These are phyloP conservation scores for Sandelia bainsii DNA, from an alignment of 2,797 vertebrate species.

Conservation along the genomic window DNA sequence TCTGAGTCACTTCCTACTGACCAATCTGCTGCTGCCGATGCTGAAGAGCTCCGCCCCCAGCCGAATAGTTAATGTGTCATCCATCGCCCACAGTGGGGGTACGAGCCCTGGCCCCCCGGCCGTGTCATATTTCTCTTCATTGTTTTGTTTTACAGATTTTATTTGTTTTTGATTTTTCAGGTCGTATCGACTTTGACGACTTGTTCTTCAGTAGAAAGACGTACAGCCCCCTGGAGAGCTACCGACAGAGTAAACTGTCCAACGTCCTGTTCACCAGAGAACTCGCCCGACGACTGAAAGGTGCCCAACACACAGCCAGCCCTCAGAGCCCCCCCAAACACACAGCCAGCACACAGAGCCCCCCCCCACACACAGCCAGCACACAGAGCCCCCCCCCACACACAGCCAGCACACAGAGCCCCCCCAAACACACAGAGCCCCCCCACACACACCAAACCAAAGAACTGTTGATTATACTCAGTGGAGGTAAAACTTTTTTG, in stretches of 20 bases:
- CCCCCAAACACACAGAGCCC: too few species aligned
- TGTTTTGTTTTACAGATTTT: not conserved
- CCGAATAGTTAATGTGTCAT: slow-evolving; percentile 81
- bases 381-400: not conserved
- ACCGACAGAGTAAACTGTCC: slow-evolving; percentile 85
- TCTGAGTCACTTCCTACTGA: slow-evolving; percentile 84
- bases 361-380: too few species aligned
- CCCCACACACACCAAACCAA: too few species aligned
- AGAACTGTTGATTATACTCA: too few species aligned
- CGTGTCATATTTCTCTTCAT: not conserved
- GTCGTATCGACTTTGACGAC: slow-evolving; percentile 80
- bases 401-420: not conserved
- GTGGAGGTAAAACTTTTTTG: too few species aligned
- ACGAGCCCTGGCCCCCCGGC: slow-evolving; percentile 4
- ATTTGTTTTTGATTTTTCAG: slow-evolving; percentile 44
- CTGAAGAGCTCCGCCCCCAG: slow-evolving; percentile 80
- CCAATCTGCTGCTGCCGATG: slow-evolving; percentile 78
- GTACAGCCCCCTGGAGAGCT: slow-evolving; percentile 79
- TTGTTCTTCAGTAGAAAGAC: slow-evolving; percentile 74
- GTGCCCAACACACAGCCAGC: slow-evolving; percentile 41
- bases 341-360: not conserved
- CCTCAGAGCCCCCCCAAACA: slow-evolving; percentile 48
- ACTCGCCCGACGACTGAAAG: slow-evolving; percentile 70
- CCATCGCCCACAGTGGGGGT: slow-evolving; percentile 82
- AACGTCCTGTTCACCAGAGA: slow-evolving; percentile 84